Evolutionary conservation across 2,888 invertebrate genomes (phyloP).

Genomic region (Teleogryllus oceanicus): DNA sequence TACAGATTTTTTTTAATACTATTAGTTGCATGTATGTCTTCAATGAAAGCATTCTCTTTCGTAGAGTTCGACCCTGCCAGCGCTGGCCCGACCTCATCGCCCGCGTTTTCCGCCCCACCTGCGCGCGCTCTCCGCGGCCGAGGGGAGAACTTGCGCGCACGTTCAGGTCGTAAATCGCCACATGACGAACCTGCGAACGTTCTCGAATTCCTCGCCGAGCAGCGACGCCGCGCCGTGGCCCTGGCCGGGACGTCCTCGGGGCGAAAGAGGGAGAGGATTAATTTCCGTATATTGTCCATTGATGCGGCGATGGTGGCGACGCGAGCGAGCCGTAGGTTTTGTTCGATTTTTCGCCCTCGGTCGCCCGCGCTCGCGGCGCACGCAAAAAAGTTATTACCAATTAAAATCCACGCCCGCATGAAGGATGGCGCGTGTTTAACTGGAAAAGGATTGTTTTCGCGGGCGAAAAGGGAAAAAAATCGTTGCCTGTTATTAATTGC

Average conservation of each 20-base stretch:
- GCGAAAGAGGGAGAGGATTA: neutral
- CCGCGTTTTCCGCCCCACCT: neutral
- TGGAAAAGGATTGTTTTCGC: slow-evolving; percentile 18
- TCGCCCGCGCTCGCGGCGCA: neutral
- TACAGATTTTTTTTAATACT: too few species aligned
- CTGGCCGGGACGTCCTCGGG: too few species aligned
- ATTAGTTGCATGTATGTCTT: too few species aligned
- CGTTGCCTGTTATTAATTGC: slow-evolving; percentile 6
- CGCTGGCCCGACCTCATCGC: neutral
- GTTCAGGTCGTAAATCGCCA: neutral
- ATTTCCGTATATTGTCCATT: neutral
- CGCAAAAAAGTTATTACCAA: slow-evolving; percentile 9
- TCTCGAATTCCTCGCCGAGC: neutral
- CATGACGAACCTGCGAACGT: neutral
- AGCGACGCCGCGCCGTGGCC: neutral
- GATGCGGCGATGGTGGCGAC: neutral
- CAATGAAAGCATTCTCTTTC: too few species aligned
- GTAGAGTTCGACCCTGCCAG: too few species aligned
- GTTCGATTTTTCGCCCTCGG: neutral
- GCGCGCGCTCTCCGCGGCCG: neutral
- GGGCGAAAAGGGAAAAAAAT: slow-evolving; percentile 7
- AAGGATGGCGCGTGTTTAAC: slow-evolving; percentile 1
- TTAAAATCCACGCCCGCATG: slow-evolving; percentile 5
- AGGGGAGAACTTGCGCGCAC: neutral
- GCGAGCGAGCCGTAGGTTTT: neutral